Conservation (phyloP, 2,113 vertebrate genomes). For the Ptilorrhoa leucosticta region DNA sequence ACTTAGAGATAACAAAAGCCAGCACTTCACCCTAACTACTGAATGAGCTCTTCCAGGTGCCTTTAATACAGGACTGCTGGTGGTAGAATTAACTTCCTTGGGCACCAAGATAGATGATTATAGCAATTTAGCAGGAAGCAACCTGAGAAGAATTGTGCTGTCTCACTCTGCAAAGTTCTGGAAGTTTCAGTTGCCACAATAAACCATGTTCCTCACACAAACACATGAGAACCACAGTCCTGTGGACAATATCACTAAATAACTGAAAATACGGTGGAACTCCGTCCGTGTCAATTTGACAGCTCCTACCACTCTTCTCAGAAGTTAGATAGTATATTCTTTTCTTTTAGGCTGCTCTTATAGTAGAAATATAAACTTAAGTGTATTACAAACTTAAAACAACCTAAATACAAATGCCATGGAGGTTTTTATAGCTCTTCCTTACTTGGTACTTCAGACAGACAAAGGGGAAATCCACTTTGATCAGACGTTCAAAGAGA, state of each 20-base stretch:
- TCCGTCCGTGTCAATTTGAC: background rate
- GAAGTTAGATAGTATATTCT: background rate
- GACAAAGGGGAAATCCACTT: constrained; percentile 83
- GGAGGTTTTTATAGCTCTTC: background rate
- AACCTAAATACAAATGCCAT: background rate
- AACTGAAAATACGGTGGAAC: background rate
- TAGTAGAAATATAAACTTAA: background rate
- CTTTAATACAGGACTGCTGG: background rate
- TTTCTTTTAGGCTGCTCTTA: background rate
- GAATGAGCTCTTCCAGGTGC: background rate
- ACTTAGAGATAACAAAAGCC: background rate
- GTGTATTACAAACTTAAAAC: background rate
- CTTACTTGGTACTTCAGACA: constrained; percentile 91
- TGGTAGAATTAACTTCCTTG: background rate
- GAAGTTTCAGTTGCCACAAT: background rate
- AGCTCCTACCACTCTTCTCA: background rate
- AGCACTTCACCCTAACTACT: background rate
- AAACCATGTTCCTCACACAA: background rate
- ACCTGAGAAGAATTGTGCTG: background rate
- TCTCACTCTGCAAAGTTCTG: background rate
- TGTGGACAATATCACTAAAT: background rate
- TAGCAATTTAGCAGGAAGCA: background rate
- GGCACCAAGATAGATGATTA: background rate
- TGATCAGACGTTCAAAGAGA: constrained; percentile 93
- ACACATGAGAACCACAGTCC: background rate